Percentiles rank a stretch among this genome's conserved stretches.
Evolutionary conservation across 1,140 invertebrate genomes (phyloP).

Genomic region (Ceratina calcarata): DNA sequence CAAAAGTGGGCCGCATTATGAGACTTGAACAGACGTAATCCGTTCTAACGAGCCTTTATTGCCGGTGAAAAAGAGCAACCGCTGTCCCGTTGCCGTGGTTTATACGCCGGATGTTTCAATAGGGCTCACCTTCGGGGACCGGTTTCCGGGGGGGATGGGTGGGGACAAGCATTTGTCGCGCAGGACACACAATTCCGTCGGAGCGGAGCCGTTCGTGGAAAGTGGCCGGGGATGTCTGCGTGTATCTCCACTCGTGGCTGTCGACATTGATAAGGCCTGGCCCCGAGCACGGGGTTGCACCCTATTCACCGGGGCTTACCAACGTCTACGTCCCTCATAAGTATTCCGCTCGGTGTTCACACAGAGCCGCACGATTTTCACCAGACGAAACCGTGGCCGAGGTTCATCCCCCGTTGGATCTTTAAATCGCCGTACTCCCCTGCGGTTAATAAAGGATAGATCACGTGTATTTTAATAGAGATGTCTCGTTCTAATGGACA

Average conservation of each 20-base stretch:
- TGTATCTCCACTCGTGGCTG: conserved; percentile 20
- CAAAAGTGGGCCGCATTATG: neutral
- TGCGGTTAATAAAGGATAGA: neutral
- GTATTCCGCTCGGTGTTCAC: conserved; percentile 9
- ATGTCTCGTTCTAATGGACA: neutral
- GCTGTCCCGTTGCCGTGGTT: conserved; percentile 6
- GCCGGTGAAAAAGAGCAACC: neutral
- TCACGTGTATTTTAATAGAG: neutral
- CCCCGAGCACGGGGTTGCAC: neutral
- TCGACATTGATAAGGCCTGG: conserved; percentile 29
- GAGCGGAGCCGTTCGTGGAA: conserved; percentile 23
- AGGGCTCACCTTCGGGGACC: conserved; percentile 27
- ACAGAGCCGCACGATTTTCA: neutral
- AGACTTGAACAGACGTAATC: conserved; percentile 22
- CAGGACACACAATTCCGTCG: conserved; percentile 16
- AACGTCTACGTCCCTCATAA: conserved; percentile 25
- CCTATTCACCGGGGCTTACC: conserved; percentile 29
- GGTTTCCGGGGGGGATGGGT: neutral
- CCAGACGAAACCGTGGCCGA: neutral
- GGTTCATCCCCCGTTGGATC: neutral
- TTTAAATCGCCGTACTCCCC: neutral
- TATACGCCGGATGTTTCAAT: conserved; percentile 33
- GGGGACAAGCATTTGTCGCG: conserved; percentile 3
- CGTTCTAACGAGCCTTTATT: conserved; percentile 18
- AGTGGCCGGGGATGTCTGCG: conserved; percentile 10